Base-by-base conservation (phyloP, 1,140 invertebrate species). In the Helicoverpa zea region DNA sequence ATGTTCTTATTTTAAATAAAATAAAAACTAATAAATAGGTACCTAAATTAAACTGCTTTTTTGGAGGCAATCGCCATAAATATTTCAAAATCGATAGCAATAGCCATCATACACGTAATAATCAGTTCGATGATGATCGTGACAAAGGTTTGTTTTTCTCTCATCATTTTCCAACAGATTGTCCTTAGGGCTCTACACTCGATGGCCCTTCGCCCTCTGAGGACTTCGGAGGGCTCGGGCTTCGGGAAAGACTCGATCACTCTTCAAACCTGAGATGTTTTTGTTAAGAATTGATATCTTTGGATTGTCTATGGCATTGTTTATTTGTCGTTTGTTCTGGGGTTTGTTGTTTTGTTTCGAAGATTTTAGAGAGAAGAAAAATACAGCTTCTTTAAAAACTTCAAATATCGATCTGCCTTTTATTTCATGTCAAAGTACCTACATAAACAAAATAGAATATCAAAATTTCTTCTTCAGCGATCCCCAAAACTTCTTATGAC, bases 131-230 rank as follows among this genome's bases (percentile, higher is more conserved):
- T 76, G n/a, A 18, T 29, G 49, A 23, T 76, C 59, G 74, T 63
- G 59, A 76, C 43, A 63, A 76, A 76, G 56, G 76, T 82, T 80
- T 83, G 79, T 78, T 83, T 83, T 81, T 83, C 79, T 81, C 70
- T 83, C 72, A 68, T 83, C 73, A 81, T 83, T 83, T 83, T 72
- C 81, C 78, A 51, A 80, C 74, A 81, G 82, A 81, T 78, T 81
- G 56, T 81, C 59, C 73, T 68, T 56, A 68, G 58, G 23, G 58
- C 63, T 49, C 35, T 59, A 63, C 74, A 51, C 74, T 81, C 80
- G 80, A 81, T 72, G 68, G 58, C 47, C 12, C 81, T 82, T 58
- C 13, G 52, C 72, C n/a, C 66, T 43, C 54, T 3, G 47, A 74
- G 54, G 29, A 23, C 49, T 70, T 52, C 63, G 30, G 30, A 43